Base-by-base conservation (phyloP, 1,140 invertebrate species). In the Drosophila teissieri region DNA sequence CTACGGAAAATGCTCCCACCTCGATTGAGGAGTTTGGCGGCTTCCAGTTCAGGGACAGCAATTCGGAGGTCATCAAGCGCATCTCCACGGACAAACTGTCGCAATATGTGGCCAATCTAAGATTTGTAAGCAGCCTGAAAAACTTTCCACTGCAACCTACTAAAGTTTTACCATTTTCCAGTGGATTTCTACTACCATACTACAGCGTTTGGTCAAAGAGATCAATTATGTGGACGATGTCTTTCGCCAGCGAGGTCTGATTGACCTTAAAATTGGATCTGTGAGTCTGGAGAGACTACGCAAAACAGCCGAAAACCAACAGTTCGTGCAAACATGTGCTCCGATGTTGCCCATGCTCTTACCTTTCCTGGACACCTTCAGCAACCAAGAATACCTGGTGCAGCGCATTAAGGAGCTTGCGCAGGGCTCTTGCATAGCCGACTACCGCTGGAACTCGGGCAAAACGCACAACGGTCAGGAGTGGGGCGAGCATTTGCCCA, bases 341-440 rank as follows among this genome's bases (percentile, higher is more conserved):
- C 96, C 96, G 1, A 95, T 95, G 45, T 90, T 97, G 49, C 94
- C 95, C 7, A 93, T 94, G 42, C 82, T 98, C 3, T 92, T 97
- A 12, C 95, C 95, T 1, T 98, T 97, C 91, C 91, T 98, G 62
- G 96, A 97, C 80, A 91, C 96, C 6, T 95, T 95, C 4, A 93
- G 94, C 5, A 96, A 97, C 93, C 97, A 98, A 84, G 96, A 97
- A 91, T 98, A 97, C 92, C 90, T 97, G 10, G 94, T 96, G 3
- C 94, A 95, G 53, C 93, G 97, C 78, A 95, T 97, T 14, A 94
- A 94, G 92, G 95, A 96, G 63, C 93, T 98, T 5, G 94, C 95
- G 0, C 95, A 94, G 81, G 96, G 96, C 65, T 96, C 96, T 22
- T 96, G 96, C 78, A 95, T 97, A 94, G 95, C 95, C 63, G 95